Conservation (phyloP, 2,113 vertebrate species). For the Acrocephalus arundinaceus region DNA sequence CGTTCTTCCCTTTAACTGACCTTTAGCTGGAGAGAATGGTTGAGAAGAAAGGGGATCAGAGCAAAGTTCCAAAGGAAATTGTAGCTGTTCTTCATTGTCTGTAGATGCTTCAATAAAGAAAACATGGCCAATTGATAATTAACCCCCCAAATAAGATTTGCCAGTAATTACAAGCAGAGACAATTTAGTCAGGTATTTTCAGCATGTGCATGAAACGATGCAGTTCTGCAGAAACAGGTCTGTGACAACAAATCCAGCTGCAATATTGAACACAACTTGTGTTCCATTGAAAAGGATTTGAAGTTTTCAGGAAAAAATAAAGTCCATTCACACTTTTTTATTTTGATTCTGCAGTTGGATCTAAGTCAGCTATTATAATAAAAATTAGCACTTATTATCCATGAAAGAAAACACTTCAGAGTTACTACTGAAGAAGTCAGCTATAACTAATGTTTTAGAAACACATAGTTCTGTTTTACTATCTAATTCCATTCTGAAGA, state of each 20-base stretch:
- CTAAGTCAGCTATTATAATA: background rate
- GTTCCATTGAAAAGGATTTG: background rate
- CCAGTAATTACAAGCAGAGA: background rate
- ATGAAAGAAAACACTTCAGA: background rate
- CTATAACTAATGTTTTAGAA: background rate
- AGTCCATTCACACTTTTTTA: background rate
- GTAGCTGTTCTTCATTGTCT: slow-evolving; percentile 93
- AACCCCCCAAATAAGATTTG: background rate
- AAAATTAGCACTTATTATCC: background rate
- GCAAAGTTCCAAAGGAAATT: slow-evolving; percentile 91
- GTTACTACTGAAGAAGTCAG: background rate
- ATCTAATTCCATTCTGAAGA: background rate
- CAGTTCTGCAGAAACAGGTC: background rate
- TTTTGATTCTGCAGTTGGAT: background rate
- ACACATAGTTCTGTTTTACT: background rate
- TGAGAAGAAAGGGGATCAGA: slow-evolving; percentile 81
- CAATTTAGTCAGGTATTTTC: background rate
- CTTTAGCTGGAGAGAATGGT: slow-evolving; percentile 82
- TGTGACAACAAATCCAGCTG: background rate
- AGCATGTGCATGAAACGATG: background rate
- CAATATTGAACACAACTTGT: background rate
- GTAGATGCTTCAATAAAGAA: slow-evolving; percentile 74
- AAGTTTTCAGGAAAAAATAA: background rate
- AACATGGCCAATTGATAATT: background rate
- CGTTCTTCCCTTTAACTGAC: slow-evolving; percentile 73